These are phyloP conservation scores for Eunapius fragilis DNA, from an alignment of 37 sponge, comb jelly and placozoan species.

Conservation along the genomic window DNA sequence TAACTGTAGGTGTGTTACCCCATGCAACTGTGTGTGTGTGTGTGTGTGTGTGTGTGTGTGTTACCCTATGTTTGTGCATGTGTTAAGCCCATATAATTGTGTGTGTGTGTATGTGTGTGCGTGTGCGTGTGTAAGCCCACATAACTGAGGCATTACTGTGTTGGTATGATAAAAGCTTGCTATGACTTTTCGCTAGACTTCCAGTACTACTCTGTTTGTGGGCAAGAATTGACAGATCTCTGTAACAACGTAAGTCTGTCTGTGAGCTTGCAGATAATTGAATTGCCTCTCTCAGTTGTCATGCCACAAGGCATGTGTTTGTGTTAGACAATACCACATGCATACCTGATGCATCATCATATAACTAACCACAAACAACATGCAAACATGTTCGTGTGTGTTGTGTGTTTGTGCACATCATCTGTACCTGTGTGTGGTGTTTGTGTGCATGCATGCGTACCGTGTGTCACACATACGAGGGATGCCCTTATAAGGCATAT, in stretches of 20 bases:
- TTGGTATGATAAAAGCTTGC: too few relatives aligned
- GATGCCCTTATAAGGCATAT: too few relatives aligned
- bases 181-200: background rate
- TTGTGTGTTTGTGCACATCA: background rate
- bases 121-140: background rate
- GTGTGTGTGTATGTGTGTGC: background rate
- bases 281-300: background rate
- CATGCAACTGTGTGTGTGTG: too few relatives aligned
- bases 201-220: constrained; percentile 34
- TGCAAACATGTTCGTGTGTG: background rate
- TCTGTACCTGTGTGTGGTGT: background rate
- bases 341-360: background rate
- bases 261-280: background rate
- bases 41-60: background rate
- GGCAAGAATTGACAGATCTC: constrained; percentile 17
- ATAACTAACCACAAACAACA: background rate
- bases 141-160: background rate
- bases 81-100: background rate
- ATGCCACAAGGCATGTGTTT: background rate
- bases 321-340: background rate
- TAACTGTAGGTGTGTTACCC: too few relatives aligned
- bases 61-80: background rate
- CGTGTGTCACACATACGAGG: too few relatives aligned
- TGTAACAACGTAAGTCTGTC: constrained; percentile 38
- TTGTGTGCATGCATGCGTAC: too few relatives aligned